Evolutionary conservation across 2,113 vertebrate species (phyloP), one percentile per base, ranked within the genome.

Genomic region (Thunnus thynnus): DNA sequence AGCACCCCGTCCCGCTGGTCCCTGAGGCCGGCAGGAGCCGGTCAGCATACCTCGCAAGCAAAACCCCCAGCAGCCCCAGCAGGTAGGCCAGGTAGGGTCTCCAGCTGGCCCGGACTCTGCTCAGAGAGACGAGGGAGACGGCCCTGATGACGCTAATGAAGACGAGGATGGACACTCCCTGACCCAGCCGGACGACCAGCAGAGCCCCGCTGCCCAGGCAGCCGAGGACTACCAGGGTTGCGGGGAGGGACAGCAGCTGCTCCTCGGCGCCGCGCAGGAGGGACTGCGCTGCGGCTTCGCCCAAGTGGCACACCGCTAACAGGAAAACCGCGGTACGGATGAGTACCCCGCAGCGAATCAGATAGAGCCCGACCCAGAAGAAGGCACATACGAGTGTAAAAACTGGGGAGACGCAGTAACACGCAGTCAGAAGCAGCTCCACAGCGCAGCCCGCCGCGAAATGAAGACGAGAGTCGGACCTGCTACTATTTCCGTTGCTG

Each of bases 41-140:
- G 90, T 96, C 96, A 89, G 94, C 94, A 96, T 95, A 97, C 90
- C 96, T 91, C 89, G 97, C 97, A 91, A 97, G 93, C 66, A 97
- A 94, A 91, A 97, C 93, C 80, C 97, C 97, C 90, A 97, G 89
- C 87, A 96, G 92, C 67, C 96, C 97, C 89, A 96, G 94, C 93
- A 96, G 94, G 94, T 96, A 97, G 83, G 96, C 96, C 95, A 98
- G 95, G 97, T 97, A 96, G 82, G 97, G 96, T 95, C 96, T 96
- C 96, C 97, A 97, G 90, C 95, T 93, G 92, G 95, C 94, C 91
- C 95, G 95, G 89, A 96, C 90, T 74, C 95, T 91, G 87, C 95
- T 94, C 92, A 97, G 93, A 63, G 96, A 96, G 86, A 95, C 70
- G 13, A 97, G 93, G 30, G 96, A 95, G 73, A 95, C 89, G 86